These are phyloP conservation scores for Lissonota sp. DNA, from an alignment of 2,888 invertebrate species.

Conservation along the genomic window DNA sequence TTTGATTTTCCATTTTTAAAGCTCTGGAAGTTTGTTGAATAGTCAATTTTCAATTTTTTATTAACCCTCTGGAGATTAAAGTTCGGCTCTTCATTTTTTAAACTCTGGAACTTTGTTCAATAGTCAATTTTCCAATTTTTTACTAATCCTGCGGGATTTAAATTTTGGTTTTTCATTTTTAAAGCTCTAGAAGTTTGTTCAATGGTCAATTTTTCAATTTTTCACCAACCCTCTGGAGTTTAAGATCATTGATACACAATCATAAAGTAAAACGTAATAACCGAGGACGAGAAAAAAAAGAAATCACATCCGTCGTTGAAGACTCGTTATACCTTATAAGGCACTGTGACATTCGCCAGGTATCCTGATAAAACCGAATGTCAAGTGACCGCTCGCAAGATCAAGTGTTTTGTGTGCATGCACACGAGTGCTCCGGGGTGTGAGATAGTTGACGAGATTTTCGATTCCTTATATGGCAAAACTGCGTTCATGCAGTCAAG, in stretches of 20 bases:
- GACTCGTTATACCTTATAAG: slow-evolving; percentile 51
- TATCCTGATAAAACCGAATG: slow-evolving; percentile 55
- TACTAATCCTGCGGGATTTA: no score
- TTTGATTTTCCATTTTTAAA: no score
- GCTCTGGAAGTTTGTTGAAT: no score
- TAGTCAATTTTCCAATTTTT: no score
- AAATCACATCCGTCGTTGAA: slow-evolving; percentile 24
- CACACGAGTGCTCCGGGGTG: slow-evolving; percentile 46
- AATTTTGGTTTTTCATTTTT: no score
- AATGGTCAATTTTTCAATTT: no score
- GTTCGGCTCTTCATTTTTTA: no score
- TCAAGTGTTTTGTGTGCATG: slow-evolving; percentile 55
- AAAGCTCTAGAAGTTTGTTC: no score
- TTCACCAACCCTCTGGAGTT: no score
- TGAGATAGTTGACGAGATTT: slow-evolving; percentile 61
- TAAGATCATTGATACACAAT: not conserved
- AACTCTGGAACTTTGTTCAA: no score
- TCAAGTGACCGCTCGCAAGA: slow-evolving; percentile 58
- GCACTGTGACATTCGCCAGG: slow-evolving; percentile 55
- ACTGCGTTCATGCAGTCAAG: slow-evolving; percentile 74
- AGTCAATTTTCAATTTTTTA: no score
- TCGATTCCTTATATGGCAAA: slow-evolving; percentile 79
- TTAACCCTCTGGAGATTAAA: no score
- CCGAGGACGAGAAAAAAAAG: not conserved
- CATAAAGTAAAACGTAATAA: slow-evolving; percentile 18